Base-by-base conservation (phyloP, 2,113 vertebrate genomes). In the Theropithecus gelada region DNA sequence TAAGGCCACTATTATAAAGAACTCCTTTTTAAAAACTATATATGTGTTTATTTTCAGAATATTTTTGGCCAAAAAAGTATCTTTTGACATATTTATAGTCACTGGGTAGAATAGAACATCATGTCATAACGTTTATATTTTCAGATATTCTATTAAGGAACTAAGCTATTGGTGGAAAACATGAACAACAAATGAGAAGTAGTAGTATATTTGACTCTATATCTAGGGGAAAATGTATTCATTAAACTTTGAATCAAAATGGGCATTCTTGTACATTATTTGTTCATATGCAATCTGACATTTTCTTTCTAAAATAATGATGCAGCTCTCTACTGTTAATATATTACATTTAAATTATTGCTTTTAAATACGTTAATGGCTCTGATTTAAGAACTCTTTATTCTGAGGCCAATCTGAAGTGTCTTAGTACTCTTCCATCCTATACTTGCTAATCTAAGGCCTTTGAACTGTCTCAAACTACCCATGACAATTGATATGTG, bases 81-180 rank as follows among this genome's bases (percentile, higher is more conserved):
- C 43, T 94, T 57, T 75, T 95, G 61, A 45, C 20, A 87, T 4
- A 70, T 76, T 45, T 73, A 13, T 50, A 73, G 27, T 89, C n/a
- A 40, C 14, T 85, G 52, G 79, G 40, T 93, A 85, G 43, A 86
- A 50, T 40, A 93, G 78, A 75, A 6, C 18, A 76, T 75, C 52
- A n/a, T 76, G 45, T 89, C 30, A 93, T 86, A 61, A 87, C 11
- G 18, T 27, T 72, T 90, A 38, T 79, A 82, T 85, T 93, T 85
- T 76, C 80, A 66, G 78, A 81, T 78, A 76, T 32, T 38, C 25
- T 57, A 57, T 80, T 91, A 88, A 93, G 32, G 32, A 96, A 90
- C 70, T 96, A 91, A 96, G 9, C 18, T 35, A 9, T 76, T 96
- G 45, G 50, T 91, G 30, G 81, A 94, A 94, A 96, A 82, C 45